Evolutionary conservation across 2,113 vertebrate genomes (phyloP), one percentile per base, ranked within the genome.

Genomic region (Condylura cristata): DNA sequence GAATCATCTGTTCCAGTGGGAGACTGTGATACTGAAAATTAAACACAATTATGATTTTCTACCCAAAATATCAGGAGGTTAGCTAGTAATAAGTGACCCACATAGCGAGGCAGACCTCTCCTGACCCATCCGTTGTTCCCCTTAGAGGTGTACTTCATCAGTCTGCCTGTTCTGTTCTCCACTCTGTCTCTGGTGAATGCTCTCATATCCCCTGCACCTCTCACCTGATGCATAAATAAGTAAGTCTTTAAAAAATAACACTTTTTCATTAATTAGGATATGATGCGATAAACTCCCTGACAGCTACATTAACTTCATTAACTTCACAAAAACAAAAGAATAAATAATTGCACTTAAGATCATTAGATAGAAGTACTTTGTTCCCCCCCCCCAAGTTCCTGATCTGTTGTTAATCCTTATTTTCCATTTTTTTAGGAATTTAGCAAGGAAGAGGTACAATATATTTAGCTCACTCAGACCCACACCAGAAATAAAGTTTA

Each of bases 1-100:
- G 99, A 99, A 97, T 99, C 99, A 81, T 99, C 99, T 51, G 99
- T 99, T 95, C 99, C 99, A n/a, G 98, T 99, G 63, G 99, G 98
- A 94, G 99, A 98, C 95, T 99, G 99, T 2, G 98, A 98, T 95
- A 99, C 99, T 99, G 96, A 53, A 97, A 97, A 97, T 70, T 44
- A 97, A 93, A 39, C 66, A 60, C 72, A 32, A 83, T 90, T 8
- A 28, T 39, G 1, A 95, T 61, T 95, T 88, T 26, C 74, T 74
- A 60, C 30, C 63, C 44, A 7, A 93, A 93, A 32, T 56, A 72
- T 30, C 20, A 95, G 41, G 5, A 97, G 37, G 13, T 53, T 90
- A 95, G 79, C 20, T 93, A 94, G 28, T 78, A 86, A 46, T 39
- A 79, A 20, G 22, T n/a, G n/a, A n/a, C n/a, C n/a, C n/a, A n/a